A percentile compares a stretch with the other conserved stretches of the same genome.
These are phyloP conservation scores for Pagrus major DNA, from an alignment of 2,113 vertebrate genomes.

Conservation along the genomic window DNA sequence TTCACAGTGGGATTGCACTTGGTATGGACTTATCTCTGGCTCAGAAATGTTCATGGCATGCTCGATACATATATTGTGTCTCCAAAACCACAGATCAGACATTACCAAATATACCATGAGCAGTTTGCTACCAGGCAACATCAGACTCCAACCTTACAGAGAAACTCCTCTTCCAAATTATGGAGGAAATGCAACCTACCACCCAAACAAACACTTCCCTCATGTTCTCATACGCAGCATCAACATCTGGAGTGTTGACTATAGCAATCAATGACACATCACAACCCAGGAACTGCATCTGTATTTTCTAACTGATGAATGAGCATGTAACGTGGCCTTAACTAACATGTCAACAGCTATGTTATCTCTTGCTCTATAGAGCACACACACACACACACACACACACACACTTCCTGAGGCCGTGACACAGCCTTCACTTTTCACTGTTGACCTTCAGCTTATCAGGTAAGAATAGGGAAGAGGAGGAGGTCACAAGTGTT, in stretches of 20 bases:
- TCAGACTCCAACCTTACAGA: background rate
- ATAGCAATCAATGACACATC: background rate
- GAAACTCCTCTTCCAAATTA: background rate
- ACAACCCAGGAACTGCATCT: background rate
- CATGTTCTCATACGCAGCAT: background rate
- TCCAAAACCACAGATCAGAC: conserved; percentile 5
- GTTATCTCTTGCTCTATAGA: background rate
- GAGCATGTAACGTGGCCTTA: background rate
- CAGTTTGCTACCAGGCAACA: too few relatives aligned
- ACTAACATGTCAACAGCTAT: background rate
- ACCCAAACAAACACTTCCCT: conserved; percentile 1
- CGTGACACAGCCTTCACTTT: conserved; percentile 37
- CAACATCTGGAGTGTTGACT: background rate
- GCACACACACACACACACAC: conserved; percentile 4
- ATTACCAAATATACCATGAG: too few relatives aligned
- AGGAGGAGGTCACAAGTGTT: conserved; percentile 42
- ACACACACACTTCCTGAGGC: conserved; percentile 8
- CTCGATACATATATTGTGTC: too few relatives aligned
- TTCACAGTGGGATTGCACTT: too few relatives aligned
- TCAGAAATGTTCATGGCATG: too few relatives aligned
- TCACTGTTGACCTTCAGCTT: conserved; percentile 47
- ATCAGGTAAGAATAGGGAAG: conserved; percentile 51
- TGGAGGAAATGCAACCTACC: background rate
- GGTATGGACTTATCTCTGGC: background rate
- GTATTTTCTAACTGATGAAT: background rate